Evolutionary conservation across 2,797 vertebrate species (phyloP).

Genomic region (Chaetodon trifasciatus): DNA sequence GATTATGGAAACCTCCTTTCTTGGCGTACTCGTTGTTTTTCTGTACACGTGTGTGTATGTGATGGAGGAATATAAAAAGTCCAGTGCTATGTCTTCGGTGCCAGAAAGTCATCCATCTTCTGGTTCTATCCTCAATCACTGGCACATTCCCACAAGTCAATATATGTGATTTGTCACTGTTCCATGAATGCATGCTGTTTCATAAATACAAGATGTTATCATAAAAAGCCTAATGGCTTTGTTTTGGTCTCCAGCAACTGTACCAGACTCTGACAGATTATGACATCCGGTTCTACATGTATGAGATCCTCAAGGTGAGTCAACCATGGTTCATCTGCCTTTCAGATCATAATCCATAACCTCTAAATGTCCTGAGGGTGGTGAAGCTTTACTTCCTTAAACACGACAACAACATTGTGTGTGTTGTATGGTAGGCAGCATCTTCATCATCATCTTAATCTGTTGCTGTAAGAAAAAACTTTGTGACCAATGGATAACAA

Average conservation of each 20-base stretch:
- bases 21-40: conserved; percentile 63
- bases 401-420: background rate
- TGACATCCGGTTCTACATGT: conserved; percentile 89
- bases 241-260: conserved; percentile 81
- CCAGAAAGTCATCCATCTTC: conserved; percentile 58
- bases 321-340: background rate
- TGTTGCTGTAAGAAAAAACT: background rate
- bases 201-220: background rate
- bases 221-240: conserved; percentile 9
- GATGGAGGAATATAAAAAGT: conserved; percentile 63
- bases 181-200: background rate
- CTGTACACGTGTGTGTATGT: conserved; percentile 60
- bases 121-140: conserved; percentile 72
- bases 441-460: background rate
- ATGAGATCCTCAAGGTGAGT: conserved; percentile 87
- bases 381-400: background rate
- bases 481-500: background rate
- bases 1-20: conserved; percentile 51
- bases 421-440: background rate
- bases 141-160: conserved; percentile 23
- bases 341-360: background rate
- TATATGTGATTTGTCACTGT: background rate
- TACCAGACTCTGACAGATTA: conserved; percentile 88
- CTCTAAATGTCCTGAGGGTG: background rate
- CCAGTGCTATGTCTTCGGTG: conserved; percentile 71